Conservation (phyloP, 2,888 invertebrate species). For the Drosophila eohydei region DNA sequence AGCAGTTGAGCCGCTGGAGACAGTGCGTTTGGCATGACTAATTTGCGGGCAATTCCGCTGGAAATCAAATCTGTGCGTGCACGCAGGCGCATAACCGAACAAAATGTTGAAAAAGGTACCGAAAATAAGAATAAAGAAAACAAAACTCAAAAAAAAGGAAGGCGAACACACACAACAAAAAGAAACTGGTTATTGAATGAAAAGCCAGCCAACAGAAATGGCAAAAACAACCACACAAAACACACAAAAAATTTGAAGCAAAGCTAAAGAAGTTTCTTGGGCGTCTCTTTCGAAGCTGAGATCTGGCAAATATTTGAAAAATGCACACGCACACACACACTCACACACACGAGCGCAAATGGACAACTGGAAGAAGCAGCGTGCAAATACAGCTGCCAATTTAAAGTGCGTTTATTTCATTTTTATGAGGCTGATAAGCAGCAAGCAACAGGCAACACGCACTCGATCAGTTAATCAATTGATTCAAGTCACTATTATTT, state of each 20-base stretch:
- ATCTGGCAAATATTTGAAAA: constrained; percentile 69
- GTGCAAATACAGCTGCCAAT: constrained; percentile 13
- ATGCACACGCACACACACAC: constrained; percentile 54
- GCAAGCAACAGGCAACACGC: constrained; percentile 28
- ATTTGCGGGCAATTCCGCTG: constrained; percentile 58
- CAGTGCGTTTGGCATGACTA: constrained; percentile 71
- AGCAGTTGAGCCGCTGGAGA: constrained; percentile 14
- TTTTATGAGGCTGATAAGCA: constrained; percentile 24
- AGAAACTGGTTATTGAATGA: constrained; percentile 81
- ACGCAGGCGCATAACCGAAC: constrained; percentile 52
- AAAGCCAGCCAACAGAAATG: constrained; percentile 65
- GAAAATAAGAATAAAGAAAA: constrained; percentile 41
- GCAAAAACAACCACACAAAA: constrained; percentile 47
- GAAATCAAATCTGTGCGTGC: constrained; percentile 63
- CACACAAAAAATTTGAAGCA: constrained; percentile 34
- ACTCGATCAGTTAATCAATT: constrained; percentile 25
- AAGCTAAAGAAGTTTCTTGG: constrained; percentile 70
- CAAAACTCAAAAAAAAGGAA: constrained; percentile 25
- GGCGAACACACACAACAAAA: constrained; percentile 56
- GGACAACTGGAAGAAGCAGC: constrained; percentile 41
- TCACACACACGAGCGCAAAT: constrained; percentile 22
- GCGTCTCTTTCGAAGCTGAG: constrained; percentile 36
- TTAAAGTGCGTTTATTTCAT: constrained; percentile 11
- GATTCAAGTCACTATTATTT: constrained; percentile 38
- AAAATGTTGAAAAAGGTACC: constrained; percentile 31